Percentiles rank a stretch among this genome's conserved stretches.
phyloP scores from a whole-genome alignment of 2,888 invertebrate genomes.

The Aromia moschata region DNA sequence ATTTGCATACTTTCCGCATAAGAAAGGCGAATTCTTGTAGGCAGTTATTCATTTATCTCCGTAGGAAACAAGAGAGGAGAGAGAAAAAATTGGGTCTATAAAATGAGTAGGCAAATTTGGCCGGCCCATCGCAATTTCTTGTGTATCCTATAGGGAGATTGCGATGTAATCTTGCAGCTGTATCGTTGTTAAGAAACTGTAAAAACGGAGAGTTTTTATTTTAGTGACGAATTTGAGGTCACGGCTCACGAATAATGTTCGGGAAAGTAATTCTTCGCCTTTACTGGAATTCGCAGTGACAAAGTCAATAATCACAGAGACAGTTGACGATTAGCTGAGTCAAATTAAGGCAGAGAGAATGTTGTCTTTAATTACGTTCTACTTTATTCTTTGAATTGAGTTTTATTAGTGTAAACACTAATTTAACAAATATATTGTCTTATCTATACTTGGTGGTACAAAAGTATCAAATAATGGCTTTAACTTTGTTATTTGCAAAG shows the following conservation, averaged over 20 bases:
- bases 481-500: too few species aligned
- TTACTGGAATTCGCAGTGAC: too few species aligned
- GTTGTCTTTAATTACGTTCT: too few species aligned
- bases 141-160: slow-evolving; percentile 12
- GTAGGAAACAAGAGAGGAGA: slow-evolving; percentile 11
- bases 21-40: slow-evolving; percentile 21
- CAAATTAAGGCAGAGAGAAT: too few species aligned
- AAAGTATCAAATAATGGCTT: too few species aligned
- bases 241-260: neutral
- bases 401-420: too few species aligned
- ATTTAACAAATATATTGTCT: too few species aligned
- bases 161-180: slow-evolving; percentile 21
- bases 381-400: too few species aligned
- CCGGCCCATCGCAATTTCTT: slow-evolving; percentile 14
- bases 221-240: neutral
- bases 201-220: slow-evolving; percentile 17
- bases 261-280: too few species aligned
- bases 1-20: slow-evolving; percentile 19
- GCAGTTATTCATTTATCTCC: slow-evolving; percentile 23
- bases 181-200: slow-evolving; percentile 7
- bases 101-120: slow-evolving; percentile 16
- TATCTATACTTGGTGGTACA: too few species aligned
- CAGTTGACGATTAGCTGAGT: too few species aligned
- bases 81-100: slow-evolving; percentile 19
- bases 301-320: too few species aligned